phyloP scores from a whole-genome alignment of 2,888 invertebrate species.

The Pterostichus madidus region DNA sequence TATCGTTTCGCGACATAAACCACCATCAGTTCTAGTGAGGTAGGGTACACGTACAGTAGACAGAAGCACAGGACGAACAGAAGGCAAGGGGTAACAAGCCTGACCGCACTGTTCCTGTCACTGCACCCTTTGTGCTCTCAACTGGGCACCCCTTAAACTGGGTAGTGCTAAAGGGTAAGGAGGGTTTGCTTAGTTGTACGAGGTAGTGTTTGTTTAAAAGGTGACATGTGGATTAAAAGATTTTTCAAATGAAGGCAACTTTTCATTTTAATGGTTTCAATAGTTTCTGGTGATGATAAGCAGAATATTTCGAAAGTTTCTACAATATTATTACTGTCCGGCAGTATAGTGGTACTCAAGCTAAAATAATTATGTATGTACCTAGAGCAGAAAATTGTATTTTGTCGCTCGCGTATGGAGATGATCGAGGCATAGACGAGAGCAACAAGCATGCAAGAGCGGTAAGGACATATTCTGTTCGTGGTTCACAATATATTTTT shows the following conservation, averaged over 20 bases:
- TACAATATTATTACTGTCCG: too few relatives aligned
- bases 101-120: slow-evolving; percentile 64
- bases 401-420: too few relatives aligned
- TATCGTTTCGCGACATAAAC: slow-evolving; percentile 62
- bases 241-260: background rate
- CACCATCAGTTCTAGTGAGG: slow-evolving; percentile 1
- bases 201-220: background rate
- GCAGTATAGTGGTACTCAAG: too few relatives aligned
- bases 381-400: too few relatives aligned
- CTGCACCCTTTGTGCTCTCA: slow-evolving; percentile 56
- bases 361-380: too few relatives aligned
- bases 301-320: too few relatives aligned
- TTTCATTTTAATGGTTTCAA: too few relatives aligned
- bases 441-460: too few relatives aligned
- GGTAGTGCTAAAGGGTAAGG: background rate
- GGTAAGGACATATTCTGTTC: too few relatives aligned
- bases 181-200: slow-evolving; percentile 2
- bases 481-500: too few relatives aligned
- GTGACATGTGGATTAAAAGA: slow-evolving; percentile 18
- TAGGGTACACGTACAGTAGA: background rate
- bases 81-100: slow-evolving; percentile 58
- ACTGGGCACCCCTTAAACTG: background rate
- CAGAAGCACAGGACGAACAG: slow-evolving; percentile 37
- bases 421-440: too few relatives aligned
- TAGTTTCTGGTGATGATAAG: too few relatives aligned